Base-by-base conservation (phyloP, 2,113 vertebrate genomes). In the Crotophaga sulcirostris region DNA sequence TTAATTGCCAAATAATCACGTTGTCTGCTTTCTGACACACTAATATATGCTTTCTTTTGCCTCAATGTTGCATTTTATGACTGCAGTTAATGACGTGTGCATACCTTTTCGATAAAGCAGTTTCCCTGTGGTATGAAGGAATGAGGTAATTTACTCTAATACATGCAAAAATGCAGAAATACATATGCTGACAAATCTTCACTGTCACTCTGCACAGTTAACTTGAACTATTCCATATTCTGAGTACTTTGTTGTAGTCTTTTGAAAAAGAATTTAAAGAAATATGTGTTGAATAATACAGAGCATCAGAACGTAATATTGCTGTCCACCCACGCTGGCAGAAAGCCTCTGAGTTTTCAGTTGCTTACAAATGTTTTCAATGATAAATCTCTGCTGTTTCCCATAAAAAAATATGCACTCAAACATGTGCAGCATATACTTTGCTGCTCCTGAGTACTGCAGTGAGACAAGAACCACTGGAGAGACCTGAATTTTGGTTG, bases 401-500 rank as follows among this genome's bases (percentile, higher is more conserved):
- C 70, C 54, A 5, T 36, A 36, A 2, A 7, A 90, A 83, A 28
- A 52, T 59, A 33, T 2, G 11, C 5, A 26, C 44, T 76, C 77
- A 52, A 47, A 59, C 16, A 51, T 1, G 2, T 25, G 52, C 45
- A 31, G 33, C 34, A 6, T 23, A 23, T 11, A 11, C 28, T 75
- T 75, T 7, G 47, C 60, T 72, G 29, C n/a, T 59, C 51, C 20
- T 4, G 15, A 74, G 15, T 9, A 10, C 59, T 70, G 7, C 16
- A 23, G 3, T 6, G 33, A 59, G 47, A 34, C 0, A 0, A 83
- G 24, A 93, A 40, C 18, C 20, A 6, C 25, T 3, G 3, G n/a
- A 47, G 8, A 87, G 2, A 68, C 5, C 14, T 73, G 44, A 72
- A 68, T 34, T 73, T 75, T 73, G 10, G 11, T 34, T 56, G 58